These are phyloP conservation scores for Phrynocephalus guinanensis DNA, from an alignment of 2,797 vertebrate species.

Conservation along the genomic window DNA sequence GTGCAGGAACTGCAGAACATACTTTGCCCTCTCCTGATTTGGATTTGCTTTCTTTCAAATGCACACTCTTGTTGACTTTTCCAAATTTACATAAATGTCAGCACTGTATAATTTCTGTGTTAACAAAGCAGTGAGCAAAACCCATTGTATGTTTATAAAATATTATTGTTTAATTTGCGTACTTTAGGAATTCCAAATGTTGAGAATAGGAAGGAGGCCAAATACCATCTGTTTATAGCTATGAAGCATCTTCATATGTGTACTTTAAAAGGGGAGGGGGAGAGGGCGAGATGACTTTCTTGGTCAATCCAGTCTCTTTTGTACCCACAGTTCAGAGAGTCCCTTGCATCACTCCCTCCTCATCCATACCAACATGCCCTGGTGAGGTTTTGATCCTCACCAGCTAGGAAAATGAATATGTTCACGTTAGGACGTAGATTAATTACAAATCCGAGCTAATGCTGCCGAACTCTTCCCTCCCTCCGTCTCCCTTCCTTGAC, in stretches of 20 bases:
- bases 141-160: conserved; percentile 90
- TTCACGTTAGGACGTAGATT: conserved; percentile 59
- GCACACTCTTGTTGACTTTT: conserved; percentile 87
- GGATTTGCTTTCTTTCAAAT: conserved; percentile 86
- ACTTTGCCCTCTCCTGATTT: conserved; percentile 82
- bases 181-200: conserved; percentile 90
- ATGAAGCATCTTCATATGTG: conserved; percentile 86
- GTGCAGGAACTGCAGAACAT: conserved; percentile 59
- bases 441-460: conserved; percentile 64
- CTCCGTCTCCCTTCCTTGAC: conserved; percentile 49
- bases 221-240: conserved; percentile 90
- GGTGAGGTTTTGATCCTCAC: conserved; percentile 58
- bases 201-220: conserved; percentile 89
- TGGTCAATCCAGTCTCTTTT: conserved; percentile 84
- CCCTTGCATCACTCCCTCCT: conserved; percentile 65
- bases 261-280: conserved; percentile 76
- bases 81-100: conserved; percentile 90
- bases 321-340: conserved; percentile 75
- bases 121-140: conserved; percentile 90
- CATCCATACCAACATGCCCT: conserved; percentile 69
- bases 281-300: conserved; percentile 62
- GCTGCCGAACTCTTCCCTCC: conserved; percentile 40
- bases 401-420: conserved; percentile 66
- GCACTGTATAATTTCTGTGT: conserved; percentile 89
- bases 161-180: conserved; percentile 90